Percentiles rank a stretch among this genome's conserved stretches.
Conservation (phyloP, 2,888 invertebrate genomes). For the Epirrita christyi region DNA sequence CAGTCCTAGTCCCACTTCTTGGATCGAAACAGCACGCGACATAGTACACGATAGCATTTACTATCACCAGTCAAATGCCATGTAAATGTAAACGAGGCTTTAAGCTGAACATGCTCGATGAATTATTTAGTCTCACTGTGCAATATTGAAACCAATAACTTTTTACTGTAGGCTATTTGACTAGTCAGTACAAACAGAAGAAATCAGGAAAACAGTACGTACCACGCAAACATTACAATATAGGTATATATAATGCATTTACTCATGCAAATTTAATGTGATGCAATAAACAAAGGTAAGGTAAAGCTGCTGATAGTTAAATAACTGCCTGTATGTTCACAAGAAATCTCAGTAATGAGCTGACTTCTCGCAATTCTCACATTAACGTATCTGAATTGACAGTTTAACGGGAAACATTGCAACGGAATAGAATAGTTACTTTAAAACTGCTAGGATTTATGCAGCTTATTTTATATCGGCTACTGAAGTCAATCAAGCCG, state of each 20-base stretch:
- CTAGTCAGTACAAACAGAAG: constrained; percentile 20
- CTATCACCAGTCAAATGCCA: constrained; percentile 46
- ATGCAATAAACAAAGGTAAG: constrained; percentile 19
- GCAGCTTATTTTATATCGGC: constrained; percentile 8
- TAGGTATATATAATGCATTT: constrained; percentile 6
- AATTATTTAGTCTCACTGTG: constrained; percentile 27
- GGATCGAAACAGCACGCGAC: constrained; percentile 41
- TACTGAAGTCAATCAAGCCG: constrained; percentile 12
- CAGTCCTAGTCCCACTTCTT: constrained; percentile 45
- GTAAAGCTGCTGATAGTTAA: constrained; percentile 29
- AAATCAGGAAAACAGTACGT: constrained; percentile 20
- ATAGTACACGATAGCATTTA: constrained; percentile 43
- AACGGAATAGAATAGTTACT: constrained; percentile 20
- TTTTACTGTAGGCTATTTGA: constrained; percentile 9
- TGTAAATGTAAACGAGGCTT: constrained; percentile 41
- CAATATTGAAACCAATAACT: constrained; percentile 7
- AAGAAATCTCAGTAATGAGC: constrained; percentile 39
- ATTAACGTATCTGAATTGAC: constrained; percentile 37
- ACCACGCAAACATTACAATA: constrained; percentile 7
- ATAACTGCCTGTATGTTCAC: constrained; percentile 32
- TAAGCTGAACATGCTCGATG: constrained; percentile 32
- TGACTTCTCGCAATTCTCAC: constrained; percentile 41
- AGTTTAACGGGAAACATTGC: constrained; percentile 30
- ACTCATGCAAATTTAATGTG: constrained; percentile 26
- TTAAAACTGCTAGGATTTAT: constrained; percentile 17